Evolutionary conservation across 2,797 vertebrate genomes (phyloP), one percentile per base, ranked within the genome.

Genomic region (Centropyge bicolor): DNA sequence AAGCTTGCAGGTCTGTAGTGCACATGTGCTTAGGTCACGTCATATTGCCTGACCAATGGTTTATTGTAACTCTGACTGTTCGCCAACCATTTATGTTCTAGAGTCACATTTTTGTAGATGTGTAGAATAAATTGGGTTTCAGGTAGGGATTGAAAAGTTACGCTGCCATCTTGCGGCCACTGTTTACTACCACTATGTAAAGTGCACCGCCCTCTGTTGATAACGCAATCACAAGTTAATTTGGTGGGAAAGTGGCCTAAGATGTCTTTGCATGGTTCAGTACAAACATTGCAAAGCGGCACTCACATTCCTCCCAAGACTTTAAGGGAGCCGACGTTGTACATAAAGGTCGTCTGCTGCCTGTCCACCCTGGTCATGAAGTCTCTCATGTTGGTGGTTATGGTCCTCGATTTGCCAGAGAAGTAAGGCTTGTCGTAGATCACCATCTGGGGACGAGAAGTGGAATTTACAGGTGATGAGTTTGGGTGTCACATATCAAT

Each of bases 221-320:
- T 13, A 13, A 46, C 16, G 9, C 45, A 46, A n/a, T 31, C 27
- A 31, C 4, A 4, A 31, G 27, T 4, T 31, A 31, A 31, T 31
- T 31, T 2, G 27, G 27, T 31, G 27, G 27, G 4, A 31, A 31
- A 2, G 27, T 2, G 27, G 27, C 4, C 2, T 8, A 4, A 73
- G 0, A 51, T 11, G 43, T 55, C 0, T 49, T 67, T 6, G 0
- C 1, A 20, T 46, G 40, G 35, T 24, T 71, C 6, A 5, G 12
- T n/a, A 45, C 0, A 27, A 52, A 36, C 9, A 19, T 3, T 6
- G 1, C 1, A 20, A 41, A 45, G 64, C 64, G 6, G 48, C 19
- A 71, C 98, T 97, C 87, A 99, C 98, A 97, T 97, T 84, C 98
- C 98, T 0, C 98, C 97, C n/a, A 93, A 63, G 31, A 99, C 92